Conservation (phyloP, 35 echinoderm and acorn worm species). For the Heliocidaris tuberculata region DNA sequence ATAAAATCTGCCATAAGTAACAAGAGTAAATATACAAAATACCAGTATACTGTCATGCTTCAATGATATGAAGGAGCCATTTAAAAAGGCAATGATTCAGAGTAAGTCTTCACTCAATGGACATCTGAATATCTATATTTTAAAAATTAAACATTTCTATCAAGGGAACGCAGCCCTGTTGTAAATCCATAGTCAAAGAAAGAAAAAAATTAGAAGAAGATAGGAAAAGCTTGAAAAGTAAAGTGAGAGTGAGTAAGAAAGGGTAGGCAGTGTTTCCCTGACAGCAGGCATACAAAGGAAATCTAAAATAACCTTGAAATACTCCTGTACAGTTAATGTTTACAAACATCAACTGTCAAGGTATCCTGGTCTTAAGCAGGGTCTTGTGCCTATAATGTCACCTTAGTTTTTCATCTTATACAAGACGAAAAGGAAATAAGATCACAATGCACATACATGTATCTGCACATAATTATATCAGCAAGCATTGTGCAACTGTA, state of each 20-base stretch:
- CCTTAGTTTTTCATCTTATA: not conserved
- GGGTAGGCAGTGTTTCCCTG: not conserved
- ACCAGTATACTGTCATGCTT: too few relatives aligned
- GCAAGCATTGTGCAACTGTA: not conserved
- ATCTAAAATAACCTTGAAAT: not conserved
- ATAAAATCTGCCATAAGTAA: too few relatives aligned
- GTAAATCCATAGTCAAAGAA: not conserved
- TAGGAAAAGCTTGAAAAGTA: not conserved
- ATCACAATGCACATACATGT: not conserved
- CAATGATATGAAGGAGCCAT: too few relatives aligned
- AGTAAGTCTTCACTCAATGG: too few relatives aligned
- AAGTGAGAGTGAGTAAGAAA: not conserved
- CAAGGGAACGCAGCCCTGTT: not conserved
- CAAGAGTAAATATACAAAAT: too few relatives aligned
- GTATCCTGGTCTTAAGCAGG: not conserved
- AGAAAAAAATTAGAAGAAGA: not conserved
- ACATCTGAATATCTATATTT: too few relatives aligned
- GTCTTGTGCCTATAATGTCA: not conserved
- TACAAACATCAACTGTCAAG: not conserved
- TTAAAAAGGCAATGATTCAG: too few relatives aligned
- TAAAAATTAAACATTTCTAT: not conserved
- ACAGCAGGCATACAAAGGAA: not conserved
- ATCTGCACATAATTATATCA: not conserved
- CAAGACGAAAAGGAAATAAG: not conserved
- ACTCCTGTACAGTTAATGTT: not conserved